Percentiles rank a stretch among this genome's conserved stretches.
phyloP scores from a whole-genome alignment of 2,888 invertebrate species.

The Steinernema carpocapsae region DNA sequence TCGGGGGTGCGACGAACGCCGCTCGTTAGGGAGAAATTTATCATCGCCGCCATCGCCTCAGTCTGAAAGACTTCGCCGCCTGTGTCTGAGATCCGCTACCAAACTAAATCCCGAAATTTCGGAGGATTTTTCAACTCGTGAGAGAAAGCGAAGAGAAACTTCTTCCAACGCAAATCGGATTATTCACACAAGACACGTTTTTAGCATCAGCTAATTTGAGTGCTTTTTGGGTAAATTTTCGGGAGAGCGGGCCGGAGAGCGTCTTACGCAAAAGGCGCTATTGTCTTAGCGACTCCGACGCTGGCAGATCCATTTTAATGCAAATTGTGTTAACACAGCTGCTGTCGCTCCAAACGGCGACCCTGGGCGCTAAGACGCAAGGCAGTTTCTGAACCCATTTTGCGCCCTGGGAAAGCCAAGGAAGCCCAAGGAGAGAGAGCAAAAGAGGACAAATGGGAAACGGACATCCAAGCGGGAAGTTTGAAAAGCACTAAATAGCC shows the following conservation, averaged over 20 bases:
- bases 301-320: slow-evolving; percentile 20
- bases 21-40: slow-evolving; percentile 32
- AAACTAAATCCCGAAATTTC: slow-evolving; percentile 18
- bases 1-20: slow-evolving; percentile 26
- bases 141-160: not conserved
- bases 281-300: not conserved
- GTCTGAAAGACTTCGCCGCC: no score
- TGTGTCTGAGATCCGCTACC: slow-evolving; percentile 8
- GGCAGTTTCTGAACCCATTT: not conserved
- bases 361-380: not conserved
- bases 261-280: no score
- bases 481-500: not conserved
- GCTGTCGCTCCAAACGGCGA: not conserved
- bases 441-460: slow-evolving; percentile 15
- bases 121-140: no score
- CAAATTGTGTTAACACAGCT: slow-evolving; percentile 22
- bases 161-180: slow-evolving; percentile 1
- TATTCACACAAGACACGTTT: not conserved
- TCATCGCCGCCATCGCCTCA: not conserved
- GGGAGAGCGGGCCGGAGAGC: no score
- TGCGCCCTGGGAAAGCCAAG: no score
- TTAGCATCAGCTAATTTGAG: not conserved
- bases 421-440: no score
- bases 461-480: slow-evolving; percentile 2
- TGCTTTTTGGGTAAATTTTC: not conserved